A percentile compares a stretch with the other conserved stretches of the same genome.
Evolutionary conservation across 2,888 invertebrate species (phyloP).

Genomic region (Erebia palarica): DNA sequence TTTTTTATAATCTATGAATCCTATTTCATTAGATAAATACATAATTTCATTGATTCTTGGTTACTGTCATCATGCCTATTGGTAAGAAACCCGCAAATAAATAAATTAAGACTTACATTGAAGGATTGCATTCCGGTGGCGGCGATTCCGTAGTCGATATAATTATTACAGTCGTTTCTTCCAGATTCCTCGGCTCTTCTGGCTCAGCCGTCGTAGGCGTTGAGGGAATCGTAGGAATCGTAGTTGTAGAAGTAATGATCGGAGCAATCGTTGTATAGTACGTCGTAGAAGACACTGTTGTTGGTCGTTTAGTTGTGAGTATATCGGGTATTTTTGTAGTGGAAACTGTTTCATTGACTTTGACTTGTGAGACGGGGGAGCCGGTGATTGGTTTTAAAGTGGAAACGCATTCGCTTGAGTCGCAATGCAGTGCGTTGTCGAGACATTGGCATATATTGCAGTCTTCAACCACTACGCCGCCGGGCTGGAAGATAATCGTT

Average conservation of each 20-base stretch:
- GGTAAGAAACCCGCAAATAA: not conserved
- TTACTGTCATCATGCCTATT: too few species aligned
- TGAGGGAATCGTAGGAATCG: conserved; percentile 14
- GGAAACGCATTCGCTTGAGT: conserved; percentile 75
- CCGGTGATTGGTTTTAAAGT: conserved; percentile 44
- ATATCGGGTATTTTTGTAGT: conserved; percentile 23
- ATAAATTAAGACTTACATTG: conserved; percentile 51
- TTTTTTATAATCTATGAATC: too few species aligned
- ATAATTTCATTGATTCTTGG: too few species aligned
- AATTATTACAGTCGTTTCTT: conserved; percentile 24
- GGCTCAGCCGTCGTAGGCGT: conserved; percentile 26
- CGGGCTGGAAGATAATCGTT: conserved; percentile 80
- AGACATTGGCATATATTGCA: conserved; percentile 91
- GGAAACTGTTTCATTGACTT: conserved; percentile 36
- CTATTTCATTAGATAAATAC: too few species aligned
- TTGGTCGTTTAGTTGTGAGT: conserved; percentile 23
- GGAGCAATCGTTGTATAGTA: conserved; percentile 16
- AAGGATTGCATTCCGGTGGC: conserved; percentile 66
- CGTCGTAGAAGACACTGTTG: conserved; percentile 22
- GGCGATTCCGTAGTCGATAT: conserved; percentile 59
- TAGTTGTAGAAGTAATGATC: conserved; percentile 6
- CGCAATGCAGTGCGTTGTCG: conserved; percentile 88
- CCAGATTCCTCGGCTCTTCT: not conserved
- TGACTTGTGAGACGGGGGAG: conserved; percentile 51
- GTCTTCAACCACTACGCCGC: conserved; percentile 83